phyloP scores from a whole-genome alignment of 2,113 vertebrate species.

The Collichthys lucidus region DNA sequence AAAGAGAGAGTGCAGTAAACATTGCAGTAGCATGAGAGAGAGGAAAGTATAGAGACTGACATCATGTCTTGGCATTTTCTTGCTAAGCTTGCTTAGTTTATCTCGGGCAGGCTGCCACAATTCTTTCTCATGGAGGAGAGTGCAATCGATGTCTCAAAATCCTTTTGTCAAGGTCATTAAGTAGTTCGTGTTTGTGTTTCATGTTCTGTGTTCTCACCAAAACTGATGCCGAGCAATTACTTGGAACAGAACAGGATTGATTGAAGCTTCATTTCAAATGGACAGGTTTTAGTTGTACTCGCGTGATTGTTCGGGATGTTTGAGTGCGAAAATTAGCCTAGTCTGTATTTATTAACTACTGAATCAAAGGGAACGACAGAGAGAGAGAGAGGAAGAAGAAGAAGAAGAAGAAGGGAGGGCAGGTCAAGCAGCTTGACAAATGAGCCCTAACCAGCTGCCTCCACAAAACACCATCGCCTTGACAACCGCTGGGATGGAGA shows the following conservation, averaged over 20 bases:
- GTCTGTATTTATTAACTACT: slow-evolving; percentile 13
- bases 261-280: neutral
- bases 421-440: slow-evolving; percentile 71
- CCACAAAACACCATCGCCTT: slow-evolving; percentile 68
- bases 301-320: neutral
- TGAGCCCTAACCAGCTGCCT: slow-evolving; percentile 72
- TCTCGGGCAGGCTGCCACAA: slow-evolving; percentile 6
- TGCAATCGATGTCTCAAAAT: slow-evolving; percentile 15
- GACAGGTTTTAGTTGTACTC: neutral
- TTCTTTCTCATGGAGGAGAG: neutral
- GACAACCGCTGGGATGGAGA: slow-evolving; percentile 64
- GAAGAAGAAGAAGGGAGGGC: slow-evolving; percentile 17
- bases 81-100: slow-evolving; percentile 19
- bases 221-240: neutral
- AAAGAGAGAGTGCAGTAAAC: neutral
- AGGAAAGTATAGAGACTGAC: neutral
- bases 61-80: slow-evolving; percentile 31
- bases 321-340: slow-evolving; percentile 15
- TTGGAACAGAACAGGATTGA: neutral
- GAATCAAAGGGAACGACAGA: neutral
- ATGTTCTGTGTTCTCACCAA: neutral
- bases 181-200: neutral
- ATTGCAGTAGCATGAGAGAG: neutral
- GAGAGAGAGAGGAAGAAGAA: neutral
- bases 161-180: slow-evolving; percentile 21